These are phyloP conservation scores for Polyploca ridens DNA, from an alignment of 2,888 invertebrate species.

Conservation along the genomic window DNA sequence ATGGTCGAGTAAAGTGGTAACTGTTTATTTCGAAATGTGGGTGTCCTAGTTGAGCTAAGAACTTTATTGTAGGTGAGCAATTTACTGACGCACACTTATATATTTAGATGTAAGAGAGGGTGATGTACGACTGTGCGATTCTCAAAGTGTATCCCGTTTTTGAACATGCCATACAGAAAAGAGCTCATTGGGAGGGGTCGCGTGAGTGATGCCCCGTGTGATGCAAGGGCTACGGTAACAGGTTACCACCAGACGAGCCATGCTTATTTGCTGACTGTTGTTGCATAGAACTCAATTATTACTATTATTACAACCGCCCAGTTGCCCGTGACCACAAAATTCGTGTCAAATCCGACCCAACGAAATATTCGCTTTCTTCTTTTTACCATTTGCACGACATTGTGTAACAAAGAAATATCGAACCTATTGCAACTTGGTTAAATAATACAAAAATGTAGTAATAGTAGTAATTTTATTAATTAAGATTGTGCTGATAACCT, in stretches of 20 bases:
- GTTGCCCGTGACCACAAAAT: conserved; percentile 74
- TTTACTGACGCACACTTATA: no score
- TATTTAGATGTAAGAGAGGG: no score
- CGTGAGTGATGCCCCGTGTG: no score
- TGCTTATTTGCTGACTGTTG: not conserved
- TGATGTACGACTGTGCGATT: no score
- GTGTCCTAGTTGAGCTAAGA: no score
- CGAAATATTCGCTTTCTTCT: conserved; percentile 59
- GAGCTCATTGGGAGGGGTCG: no score
- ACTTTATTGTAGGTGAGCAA: no score
- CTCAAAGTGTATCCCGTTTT: no score
- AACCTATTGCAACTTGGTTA: conserved; percentile 17
- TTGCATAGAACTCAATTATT: conserved; percentile 24
- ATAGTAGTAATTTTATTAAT: not conserved
- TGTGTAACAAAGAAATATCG: conserved; percentile 53
- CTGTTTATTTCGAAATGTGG: no score
- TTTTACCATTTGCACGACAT: conserved; percentile 59
- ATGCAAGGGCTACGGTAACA: no score
- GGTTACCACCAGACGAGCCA: not conserved
- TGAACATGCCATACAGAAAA: no score
- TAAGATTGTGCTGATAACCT: not conserved
- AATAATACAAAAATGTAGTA: conserved; percentile 17
- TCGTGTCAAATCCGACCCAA: conserved; percentile 61
- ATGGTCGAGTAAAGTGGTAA: no score
- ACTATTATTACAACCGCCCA: conserved; percentile 46